A percentile compares a stretch with the other conserved stretches of the same genome.
Evolutionary conservation across 1,140 invertebrate genomes (phyloP).

Genomic region (Trachelipus rathkii): DNA sequence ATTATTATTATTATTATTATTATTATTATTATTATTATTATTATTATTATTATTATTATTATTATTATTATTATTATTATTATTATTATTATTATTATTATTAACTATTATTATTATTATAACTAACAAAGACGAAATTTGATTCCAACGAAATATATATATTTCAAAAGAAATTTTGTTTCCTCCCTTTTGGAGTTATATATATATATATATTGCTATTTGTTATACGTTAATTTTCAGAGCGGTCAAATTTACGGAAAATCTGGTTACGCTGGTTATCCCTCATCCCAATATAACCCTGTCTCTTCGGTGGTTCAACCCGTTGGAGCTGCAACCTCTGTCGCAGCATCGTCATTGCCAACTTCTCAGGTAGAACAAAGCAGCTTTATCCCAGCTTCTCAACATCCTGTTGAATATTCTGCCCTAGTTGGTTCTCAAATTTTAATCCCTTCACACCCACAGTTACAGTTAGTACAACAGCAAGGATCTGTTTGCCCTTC

Average conservation of each 20-base stretch:
- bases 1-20: no score
- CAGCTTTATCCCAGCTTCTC: neutral
- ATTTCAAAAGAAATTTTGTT: neutral
- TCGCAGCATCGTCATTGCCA: neutral
- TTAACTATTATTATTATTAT: no score
- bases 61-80: no score
- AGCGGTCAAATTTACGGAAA: neutral
- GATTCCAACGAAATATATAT: neutral
- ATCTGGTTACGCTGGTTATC: neutral
- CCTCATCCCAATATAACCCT: neutral
- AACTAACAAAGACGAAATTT: no score
- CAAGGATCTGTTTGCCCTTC: neutral
- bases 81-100: no score
- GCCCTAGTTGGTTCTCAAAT: slow-evolving; percentile 5
- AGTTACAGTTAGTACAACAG: neutral
- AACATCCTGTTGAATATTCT: neutral
- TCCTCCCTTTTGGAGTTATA: neutral
- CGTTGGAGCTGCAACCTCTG: neutral
- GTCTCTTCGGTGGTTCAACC: neutral
- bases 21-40: no score
- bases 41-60: no score
- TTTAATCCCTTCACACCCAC: neutral
- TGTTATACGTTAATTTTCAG: neutral
- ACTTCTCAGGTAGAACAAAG: slow-evolving; percentile 6
- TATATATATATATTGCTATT: no score